Evolutionary conservation across 2,113 vertebrate genomes (phyloP).

Genomic region (Corythornis vintsioides): DNA sequence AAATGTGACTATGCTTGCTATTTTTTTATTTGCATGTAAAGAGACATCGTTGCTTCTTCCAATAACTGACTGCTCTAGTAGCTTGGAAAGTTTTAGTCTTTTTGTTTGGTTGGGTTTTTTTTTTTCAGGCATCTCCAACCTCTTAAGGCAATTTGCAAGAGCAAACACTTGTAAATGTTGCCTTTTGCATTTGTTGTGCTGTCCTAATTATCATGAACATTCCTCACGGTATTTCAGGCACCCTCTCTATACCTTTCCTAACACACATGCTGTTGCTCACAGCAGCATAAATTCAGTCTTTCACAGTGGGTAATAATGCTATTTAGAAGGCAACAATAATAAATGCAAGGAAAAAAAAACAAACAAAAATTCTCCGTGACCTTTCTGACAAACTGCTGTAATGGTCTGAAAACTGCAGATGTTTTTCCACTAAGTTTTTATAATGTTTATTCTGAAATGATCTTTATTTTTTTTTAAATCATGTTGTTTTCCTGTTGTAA

Average conservation of each 20-base stretch:
- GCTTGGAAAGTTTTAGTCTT: neutral
- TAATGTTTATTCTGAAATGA: slow-evolving; percentile 49
- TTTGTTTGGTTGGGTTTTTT: neutral
- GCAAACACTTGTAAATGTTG: neutral
- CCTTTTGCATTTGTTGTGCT: neutral
- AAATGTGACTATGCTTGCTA: neutral
- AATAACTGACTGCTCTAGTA: neutral
- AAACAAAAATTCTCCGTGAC: slow-evolving; percentile 24
- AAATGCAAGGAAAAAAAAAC: slow-evolving; percentile 48
- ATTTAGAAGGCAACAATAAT: slow-evolving; percentile 46
- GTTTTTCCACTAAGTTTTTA: slow-evolving; percentile 64
- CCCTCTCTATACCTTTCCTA: neutral
- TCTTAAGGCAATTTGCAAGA: neutral
- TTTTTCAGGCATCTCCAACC: neutral
- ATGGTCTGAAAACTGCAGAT: slow-evolving; percentile 53
- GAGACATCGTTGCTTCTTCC: neutral
- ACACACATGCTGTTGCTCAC: neutral
- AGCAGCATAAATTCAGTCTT: neutral
- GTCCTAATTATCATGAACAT: neutral
- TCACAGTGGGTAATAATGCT: slow-evolving; percentile 9
- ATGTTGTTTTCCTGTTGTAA: slow-evolving; percentile 57
- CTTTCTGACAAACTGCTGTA: slow-evolving; percentile 41
- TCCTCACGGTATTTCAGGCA: neutral
- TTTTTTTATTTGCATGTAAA: neutral
- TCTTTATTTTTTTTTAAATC: neutral